Base-by-base conservation (phyloP, 2,113 vertebrate species). In the Lophochroa leadbeateri region DNA sequence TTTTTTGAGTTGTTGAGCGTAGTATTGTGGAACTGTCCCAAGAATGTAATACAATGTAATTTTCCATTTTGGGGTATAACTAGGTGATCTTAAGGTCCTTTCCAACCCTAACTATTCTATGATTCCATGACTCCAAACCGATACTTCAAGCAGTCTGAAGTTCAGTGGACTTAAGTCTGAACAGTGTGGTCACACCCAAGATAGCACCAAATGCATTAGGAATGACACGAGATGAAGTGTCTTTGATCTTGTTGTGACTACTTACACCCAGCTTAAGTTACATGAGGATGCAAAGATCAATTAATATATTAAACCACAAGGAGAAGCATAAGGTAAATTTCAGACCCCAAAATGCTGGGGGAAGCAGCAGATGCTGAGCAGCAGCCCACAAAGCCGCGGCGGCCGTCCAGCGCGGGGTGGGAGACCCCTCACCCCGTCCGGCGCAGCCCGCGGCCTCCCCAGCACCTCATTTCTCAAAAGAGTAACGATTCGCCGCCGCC, bases 171-270 rank as follows among this genome's bases (percentile, higher is more conserved):
- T 70, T 10, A 6, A 9, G 27, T 2, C 3, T 4, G 13, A 29
- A 60, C 0, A 10, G 10, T 0, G 20, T 2, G 1, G 33, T 4
- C 9, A 12, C 27, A 13, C 19, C 6, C 18, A 2, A 17, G 5
- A 19, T 17, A 24, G 57, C 16, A 10, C 15, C 27, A 20, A 21
- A 5, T 0, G 2, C 50, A 10, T 3, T 3, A 5, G 19, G 8
- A 43, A 43, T 0, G 8, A 27, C 72, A 7, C 0, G 5, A 50
- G 46, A 29, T 1, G 1, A 27, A 10, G 9, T 2, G 7, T 6
- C 27, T 33, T 7, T 8, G 23, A n/a, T 5, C 50, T 11, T 2
- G 8, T 46, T 3, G 18, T 1, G 46, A 57, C 65, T 5, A 2
- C 53, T n/a, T 1, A 17, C 25, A 13, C n/a, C 5, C 5, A 1